phyloP scores from a whole-genome alignment of 2,888 invertebrate genomes.

The Nephrotoma appendiculata region DNA sequence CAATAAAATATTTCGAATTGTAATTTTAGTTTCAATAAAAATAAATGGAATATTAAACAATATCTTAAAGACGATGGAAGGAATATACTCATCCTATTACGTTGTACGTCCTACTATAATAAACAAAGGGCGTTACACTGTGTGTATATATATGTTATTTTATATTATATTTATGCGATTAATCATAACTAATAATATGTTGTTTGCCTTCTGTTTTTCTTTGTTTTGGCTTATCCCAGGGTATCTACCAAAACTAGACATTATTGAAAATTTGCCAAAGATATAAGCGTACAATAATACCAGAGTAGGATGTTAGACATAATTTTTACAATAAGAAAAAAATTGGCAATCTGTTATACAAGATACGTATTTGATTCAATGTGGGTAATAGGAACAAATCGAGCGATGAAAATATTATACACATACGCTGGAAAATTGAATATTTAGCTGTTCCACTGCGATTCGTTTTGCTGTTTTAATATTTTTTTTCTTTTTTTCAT shows the following conservation, averaged over 20 bases:
- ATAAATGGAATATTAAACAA: neutral
- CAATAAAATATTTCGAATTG: slow-evolving; percentile 1
- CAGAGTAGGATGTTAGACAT: neutral
- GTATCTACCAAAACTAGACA: neutral
- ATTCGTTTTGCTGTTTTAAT: neutral
- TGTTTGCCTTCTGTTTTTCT: neutral
- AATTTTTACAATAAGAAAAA: neutral
- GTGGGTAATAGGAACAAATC: neutral
- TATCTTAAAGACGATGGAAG: neutral
- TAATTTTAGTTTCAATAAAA: slow-evolving; percentile 3
- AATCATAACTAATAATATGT: neutral
- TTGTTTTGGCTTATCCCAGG: neutral
- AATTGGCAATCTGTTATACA: neutral
- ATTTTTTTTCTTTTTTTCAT: neutral
- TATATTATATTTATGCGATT: neutral
- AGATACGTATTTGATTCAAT: neutral
- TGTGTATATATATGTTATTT: neutral
- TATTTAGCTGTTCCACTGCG: neutral
- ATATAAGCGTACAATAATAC: neutral
- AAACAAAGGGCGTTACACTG: neutral
- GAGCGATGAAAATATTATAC: neutral
- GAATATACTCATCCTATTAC: neutral
- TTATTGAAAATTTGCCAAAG: neutral
- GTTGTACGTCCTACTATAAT: neutral
- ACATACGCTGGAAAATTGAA: neutral